phyloP scores from a whole-genome alignment of 2,797 vertebrate genomes.

The Chiropotes sagulatus region DNA sequence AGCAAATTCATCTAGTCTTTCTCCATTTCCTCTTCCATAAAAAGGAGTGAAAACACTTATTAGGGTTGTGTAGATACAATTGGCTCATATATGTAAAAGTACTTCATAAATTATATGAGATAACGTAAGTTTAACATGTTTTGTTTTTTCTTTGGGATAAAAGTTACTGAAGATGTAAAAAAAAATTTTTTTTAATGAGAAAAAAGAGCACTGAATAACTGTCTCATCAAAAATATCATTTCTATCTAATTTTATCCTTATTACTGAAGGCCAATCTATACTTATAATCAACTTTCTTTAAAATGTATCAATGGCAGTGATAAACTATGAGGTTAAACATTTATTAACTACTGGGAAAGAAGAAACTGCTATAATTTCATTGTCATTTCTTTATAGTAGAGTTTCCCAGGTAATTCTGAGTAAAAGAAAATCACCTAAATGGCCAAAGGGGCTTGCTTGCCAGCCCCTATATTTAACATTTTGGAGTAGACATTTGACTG shows the following conservation, averaged over 20 bases:
- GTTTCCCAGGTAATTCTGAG: neutral
- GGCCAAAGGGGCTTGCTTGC: neutral
- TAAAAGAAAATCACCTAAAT: neutral
- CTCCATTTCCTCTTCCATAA: neutral
- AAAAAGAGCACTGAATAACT: neutral
- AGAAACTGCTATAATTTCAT: neutral
- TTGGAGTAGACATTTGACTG: neutral
- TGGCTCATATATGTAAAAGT: neutral
- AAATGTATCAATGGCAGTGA: neutral
- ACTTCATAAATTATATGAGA: neutral
- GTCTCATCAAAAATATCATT: neutral
- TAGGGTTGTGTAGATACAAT: neutral
- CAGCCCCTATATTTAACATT: neutral
- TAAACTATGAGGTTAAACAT: constrained; percentile 15
- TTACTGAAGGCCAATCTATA: neutral
- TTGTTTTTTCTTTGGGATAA: neutral
- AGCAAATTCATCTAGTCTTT: neutral
- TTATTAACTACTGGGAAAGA: neutral
- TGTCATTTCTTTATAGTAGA: neutral
- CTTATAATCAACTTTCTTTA: neutral
- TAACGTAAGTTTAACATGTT: neutral
- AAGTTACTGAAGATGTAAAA: neutral
- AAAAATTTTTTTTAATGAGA: neutral
- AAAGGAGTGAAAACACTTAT: neutral
- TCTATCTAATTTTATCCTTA: neutral